Evolutionary conservation across 2,888 invertebrate genomes (phyloP).

Genomic region (Acholoe squamosa): DNA sequence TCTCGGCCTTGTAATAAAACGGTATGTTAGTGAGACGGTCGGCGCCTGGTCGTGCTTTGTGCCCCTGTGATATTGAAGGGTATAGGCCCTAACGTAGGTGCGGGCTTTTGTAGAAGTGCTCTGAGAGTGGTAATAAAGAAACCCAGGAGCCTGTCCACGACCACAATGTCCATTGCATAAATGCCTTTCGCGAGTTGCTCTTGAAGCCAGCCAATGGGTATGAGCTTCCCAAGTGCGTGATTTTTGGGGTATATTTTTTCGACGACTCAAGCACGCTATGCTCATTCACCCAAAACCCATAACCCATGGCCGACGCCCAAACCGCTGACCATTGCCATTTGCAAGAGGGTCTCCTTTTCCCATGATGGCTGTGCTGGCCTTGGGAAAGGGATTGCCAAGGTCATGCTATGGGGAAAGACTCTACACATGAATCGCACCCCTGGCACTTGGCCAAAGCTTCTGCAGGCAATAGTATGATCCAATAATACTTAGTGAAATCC

Average conservation of each 20-base stretch:
- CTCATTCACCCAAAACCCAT: too few species aligned
- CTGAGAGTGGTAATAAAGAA: constrained; percentile 25
- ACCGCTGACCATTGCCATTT: too few species aligned
- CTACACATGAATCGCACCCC: not conserved
- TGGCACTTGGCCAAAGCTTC: not conserved
- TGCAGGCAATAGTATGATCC: constrained; percentile 37
- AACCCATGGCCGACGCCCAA: too few species aligned
- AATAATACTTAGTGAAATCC: constrained; percentile 43
- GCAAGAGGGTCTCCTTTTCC: not conserved
- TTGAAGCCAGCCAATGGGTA: not conserved
- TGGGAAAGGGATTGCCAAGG: not conserved
- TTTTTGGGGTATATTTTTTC: too few species aligned
- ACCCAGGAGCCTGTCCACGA: not conserved
- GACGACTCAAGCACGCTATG: too few species aligned
- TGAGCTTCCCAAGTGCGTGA: not conserved
- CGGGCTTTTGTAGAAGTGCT: constrained; percentile 12
- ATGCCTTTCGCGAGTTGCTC: not conserved
- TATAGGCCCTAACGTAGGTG: not conserved
- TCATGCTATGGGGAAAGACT: not conserved
- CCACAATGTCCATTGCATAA: constrained; percentile 10
- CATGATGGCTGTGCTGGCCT: not conserved
- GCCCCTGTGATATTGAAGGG: constrained; percentile 31
- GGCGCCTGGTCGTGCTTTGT: constrained; percentile 13
- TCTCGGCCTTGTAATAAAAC: constrained; percentile 9
- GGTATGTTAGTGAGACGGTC: not conserved